Evolutionary conservation across 2,888 invertebrate species (phyloP).

Genomic region (Colletes collaris): DNA sequence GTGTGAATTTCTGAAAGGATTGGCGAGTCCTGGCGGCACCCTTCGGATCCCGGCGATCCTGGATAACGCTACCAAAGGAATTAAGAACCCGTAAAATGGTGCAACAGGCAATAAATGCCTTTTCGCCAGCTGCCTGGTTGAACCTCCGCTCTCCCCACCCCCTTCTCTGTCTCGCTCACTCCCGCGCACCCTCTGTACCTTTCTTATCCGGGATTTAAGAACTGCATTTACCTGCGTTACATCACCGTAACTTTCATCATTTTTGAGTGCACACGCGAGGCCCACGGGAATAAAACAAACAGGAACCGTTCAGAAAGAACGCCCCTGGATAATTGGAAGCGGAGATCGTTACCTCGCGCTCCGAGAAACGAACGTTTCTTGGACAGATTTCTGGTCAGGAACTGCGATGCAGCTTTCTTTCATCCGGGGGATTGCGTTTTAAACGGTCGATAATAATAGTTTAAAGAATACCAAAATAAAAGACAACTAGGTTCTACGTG

Average conservation of each 20-base stretch:
- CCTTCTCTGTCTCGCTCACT: background rate
- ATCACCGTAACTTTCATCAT: constrained; percentile 70
- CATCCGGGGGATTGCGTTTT: no score
- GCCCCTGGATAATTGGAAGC: constrained; percentile 57
- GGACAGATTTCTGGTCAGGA: background rate
- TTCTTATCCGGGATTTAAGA: constrained; percentile 70
- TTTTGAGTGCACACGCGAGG: constrained; percentile 56
- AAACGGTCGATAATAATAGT: no score
- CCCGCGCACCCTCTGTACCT: constrained; percentile 4
- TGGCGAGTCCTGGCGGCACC: constrained; percentile 61
- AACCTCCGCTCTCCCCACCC: constrained; percentile 30
- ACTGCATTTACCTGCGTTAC: constrained; percentile 70
- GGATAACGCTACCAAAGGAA: constrained; percentile 68
- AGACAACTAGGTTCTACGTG: no score
- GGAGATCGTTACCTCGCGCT: constrained; percentile 33
- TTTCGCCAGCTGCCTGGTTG: constrained; percentile 77
- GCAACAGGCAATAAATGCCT: constrained; percentile 79
- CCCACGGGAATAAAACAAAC: constrained; percentile 45
- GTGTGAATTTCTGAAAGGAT: constrained; percentile 73
- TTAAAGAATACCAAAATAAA: no score
- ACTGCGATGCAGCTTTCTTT: no score
- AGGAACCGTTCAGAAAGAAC: constrained; percentile 34
- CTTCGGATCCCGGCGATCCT: constrained; percentile 58
- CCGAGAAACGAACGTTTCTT: background rate
- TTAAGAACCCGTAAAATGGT: constrained; percentile 79